Base-by-base conservation (phyloP, 2,888 invertebrate species). In the Hesperia comma region DNA sequence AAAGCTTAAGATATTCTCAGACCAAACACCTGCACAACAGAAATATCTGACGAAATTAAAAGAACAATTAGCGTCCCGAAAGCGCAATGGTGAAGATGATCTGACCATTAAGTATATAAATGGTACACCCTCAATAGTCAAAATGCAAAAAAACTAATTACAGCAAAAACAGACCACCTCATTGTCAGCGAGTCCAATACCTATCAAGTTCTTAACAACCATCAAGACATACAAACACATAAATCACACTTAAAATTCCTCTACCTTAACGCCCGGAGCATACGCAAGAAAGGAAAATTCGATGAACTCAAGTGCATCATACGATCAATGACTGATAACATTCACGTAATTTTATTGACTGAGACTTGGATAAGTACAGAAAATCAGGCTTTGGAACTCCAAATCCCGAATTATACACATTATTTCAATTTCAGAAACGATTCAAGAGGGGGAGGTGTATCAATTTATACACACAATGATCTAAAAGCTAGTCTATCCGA, bases 1-100 rank as follows among this genome's bases (percentile, higher is more conserved):
- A 7, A 61, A 61, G 7, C 6, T 69, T 10, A 70, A 68, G 55
- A 53, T 64, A 6, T 68, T 62, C 32, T 70, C 68, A 17, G 69
- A 68, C 33, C 60, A 70, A 53, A 68, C 70, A 2, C 68, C 70
- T 5, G 41, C 68, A 14, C 68, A 70, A 14, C 63, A 68, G n/a
- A 63, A 68, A 62, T 71, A 66, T 46, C 46, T 60, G 3, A 15
- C 12, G 33, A 55, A 7, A 2, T 21, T 66, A 40, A 66, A 71
- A 57, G 55, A 66, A 21, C 49, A 69, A 33, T 55, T 69, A 49
- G 1, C 12, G 0, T 4, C 46, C 0, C 63, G 69, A 12, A 60
- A 57, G 0, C 64, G 6, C 10, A 68, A 60, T 53, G 69, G 69
- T 37, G 69, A 70, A 55, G n/a, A 12, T 0, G 62, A 63, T 26